Base-by-base conservation (phyloP, 2,888 invertebrate genomes). In the Lordiphosa fenestrarum region DNA sequence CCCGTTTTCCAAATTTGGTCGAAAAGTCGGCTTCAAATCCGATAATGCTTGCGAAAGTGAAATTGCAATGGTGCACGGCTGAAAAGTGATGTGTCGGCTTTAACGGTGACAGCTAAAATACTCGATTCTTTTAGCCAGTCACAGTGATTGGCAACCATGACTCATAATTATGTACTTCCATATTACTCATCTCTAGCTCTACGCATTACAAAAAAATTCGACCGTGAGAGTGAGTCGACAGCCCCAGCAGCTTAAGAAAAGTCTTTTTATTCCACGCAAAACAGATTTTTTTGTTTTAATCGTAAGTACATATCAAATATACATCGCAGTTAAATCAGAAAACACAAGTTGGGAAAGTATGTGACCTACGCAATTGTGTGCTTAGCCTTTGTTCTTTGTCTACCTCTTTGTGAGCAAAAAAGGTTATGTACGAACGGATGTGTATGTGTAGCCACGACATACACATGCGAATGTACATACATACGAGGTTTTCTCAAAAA, bases 281-380 rank as follows among this genome's bases (percentile, higher is more conserved):
- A 88, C 87, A 80, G 77, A 84, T 88, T 88, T 87, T 88, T 88
- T 88, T 88, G 88, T 88, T 88, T 88, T 88, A 88, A 88, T 81
- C 86, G 88, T 88, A 86, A 88, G 88, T 88, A 88, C 12, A 39
- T n/a, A 38, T 44, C 15, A 25, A 9, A 50, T 10, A 6, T n/a
- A 15, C 49, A 49, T 19, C 10, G 35, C 12, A 35, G 36, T 30
- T 15, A 38, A 7, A 25, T 25, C 25, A 7, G 6, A 25, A 25
- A 25, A 7, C 25, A 7, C 25, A 25, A 25, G 10, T 19, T 41
- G 6, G 19, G 9, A 6, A 12, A 2, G 7, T 23, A 6, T 15
- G 13, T 5, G 7, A 10, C 6, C 13, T 2, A 37, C 7, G 21
- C 12, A 7, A 36, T 12, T 12, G 3, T 12, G n/a, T 33, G 33